A percentile compares a stretch with the other conserved stretches of the same genome.
Conservation (phyloP, 2,113 vertebrate species). For the Serinus canaria region DNA sequence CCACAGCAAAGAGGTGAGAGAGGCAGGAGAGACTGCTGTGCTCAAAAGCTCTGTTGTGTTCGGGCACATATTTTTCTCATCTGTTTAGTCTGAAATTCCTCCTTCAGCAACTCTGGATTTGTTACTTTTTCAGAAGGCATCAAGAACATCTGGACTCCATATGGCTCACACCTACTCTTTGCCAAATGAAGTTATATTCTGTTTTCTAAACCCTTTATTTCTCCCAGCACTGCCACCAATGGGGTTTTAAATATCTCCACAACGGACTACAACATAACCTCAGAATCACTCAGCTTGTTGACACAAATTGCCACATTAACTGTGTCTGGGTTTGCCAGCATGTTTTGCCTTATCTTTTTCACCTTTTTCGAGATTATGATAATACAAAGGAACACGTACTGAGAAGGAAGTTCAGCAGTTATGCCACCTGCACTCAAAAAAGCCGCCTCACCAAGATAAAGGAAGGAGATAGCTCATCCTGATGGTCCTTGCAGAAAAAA, state of each 20-base stretch:
- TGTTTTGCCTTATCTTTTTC: not conserved
- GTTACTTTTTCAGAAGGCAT: slow-evolving; percentile 44
- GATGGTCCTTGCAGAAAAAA: not conserved
- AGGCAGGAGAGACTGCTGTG: not conserved
- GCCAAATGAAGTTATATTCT: slow-evolving; percentile 15
- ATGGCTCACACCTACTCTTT: slow-evolving; percentile 9
- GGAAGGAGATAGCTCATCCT: not conserved
- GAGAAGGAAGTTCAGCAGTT: not conserved
- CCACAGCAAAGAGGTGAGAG: not conserved
- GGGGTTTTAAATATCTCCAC: slow-evolving; percentile 6
- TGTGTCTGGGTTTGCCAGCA: not conserved
- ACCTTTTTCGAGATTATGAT: not conserved
- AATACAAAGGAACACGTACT: not conserved
- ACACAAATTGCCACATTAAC: not conserved
- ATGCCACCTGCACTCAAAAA: not conserved
- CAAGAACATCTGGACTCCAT: slow-evolving; percentile 71
- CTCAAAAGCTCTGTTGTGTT: slow-evolving; percentile 54
- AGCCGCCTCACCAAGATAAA: not conserved
- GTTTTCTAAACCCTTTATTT: slow-evolving; percentile 17
- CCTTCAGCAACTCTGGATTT: slow-evolving; percentile 31
- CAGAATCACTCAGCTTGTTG: slow-evolving; percentile 9
- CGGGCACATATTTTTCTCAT: slow-evolving; percentile 47
- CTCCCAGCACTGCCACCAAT: not conserved
- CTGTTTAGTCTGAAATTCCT: slow-evolving; percentile 75
- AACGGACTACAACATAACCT: not conserved